phyloP scores from a whole-genome alignment of 1,140 invertebrate genomes.

The Lethocerus indicus region DNA sequence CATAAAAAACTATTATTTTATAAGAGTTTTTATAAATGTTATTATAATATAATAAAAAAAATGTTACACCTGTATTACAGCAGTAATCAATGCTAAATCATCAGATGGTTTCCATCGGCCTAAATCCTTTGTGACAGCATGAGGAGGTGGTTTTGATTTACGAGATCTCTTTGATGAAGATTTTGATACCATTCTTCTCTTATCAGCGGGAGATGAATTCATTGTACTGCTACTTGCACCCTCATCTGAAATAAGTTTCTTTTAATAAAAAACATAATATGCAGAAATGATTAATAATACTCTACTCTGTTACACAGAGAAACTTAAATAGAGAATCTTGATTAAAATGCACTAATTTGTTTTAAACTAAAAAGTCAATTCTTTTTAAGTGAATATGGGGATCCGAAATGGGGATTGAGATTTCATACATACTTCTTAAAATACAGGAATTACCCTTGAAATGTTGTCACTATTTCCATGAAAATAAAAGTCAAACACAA shows the following conservation, averaged over 20 bases:
- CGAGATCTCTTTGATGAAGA: slow-evolving; percentile 21
- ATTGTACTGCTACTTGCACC: slow-evolving; percentile 5
- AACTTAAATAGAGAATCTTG: neutral
- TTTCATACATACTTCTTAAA: no score
- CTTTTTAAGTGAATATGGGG: no score
- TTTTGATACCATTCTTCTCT: slow-evolving; percentile 1
- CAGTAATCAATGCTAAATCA: slow-evolving; percentile 83
- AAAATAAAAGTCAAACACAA: no score
- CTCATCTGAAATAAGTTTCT: slow-evolving; percentile 2
- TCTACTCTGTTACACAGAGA: neutral
- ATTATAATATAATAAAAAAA: neutral
- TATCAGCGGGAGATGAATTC: slow-evolving; percentile 2
- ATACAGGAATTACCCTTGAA: no score
- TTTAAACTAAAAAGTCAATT: neutral
- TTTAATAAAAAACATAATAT: no score
- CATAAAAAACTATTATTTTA: neutral
- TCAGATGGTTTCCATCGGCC: slow-evolving; percentile 95
- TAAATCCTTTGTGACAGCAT: slow-evolving; percentile 61
- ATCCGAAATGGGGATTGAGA: no score
- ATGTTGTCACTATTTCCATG: no score
- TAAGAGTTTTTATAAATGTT: no score
- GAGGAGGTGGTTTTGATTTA: slow-evolving; percentile 39
- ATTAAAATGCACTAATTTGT: neutral
- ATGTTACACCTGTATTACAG: slow-evolving; percentile 65
- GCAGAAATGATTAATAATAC: neutral